Evolutionary conservation across 2,888 invertebrate species (phyloP), one percentile per base, ranked within the genome.

Genomic region (Chrysina gloriosa): DNA sequence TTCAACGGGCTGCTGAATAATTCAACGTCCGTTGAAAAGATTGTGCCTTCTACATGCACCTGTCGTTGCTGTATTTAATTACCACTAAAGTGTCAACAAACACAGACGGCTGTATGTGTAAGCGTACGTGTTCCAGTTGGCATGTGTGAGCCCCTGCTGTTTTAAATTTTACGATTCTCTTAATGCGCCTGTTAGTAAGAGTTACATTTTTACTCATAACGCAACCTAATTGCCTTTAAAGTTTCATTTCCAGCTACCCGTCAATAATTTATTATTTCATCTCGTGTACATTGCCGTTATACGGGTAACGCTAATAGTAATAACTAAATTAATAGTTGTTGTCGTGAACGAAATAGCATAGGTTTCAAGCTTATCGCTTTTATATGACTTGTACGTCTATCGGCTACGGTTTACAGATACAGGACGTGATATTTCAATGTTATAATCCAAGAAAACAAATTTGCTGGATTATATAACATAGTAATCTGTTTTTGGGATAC

Each of bases 51-150:
- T 25, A 39, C 23, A 23, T 25, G 39, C 58, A 58, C 58, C 58
- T 58, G 58, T 39, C 58, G 39, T 58, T 58, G 36, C 29, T 39
- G 39, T 58, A 58, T 39, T 58, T 58, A 58, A 58, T 58, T 58
- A 58, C 39, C 25, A 58, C 58, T 25, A 39, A 58, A 58, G 58
- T 58, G 58, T 58, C 58, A 58, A 58, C 58, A 39, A 23, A 58
- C 39, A 50, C 21, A 19, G 19, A 36, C 45, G 19, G 45, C 19
- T 21, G 9, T 45, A 16, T 6, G n/a, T n/a, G n/a, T 45, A 45
- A 9, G 16, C 21, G 45, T 45, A 4, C 2, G 45, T 4, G 9
- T 21, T 21, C 31, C 21, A n/a, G n/a, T n/a, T n/a, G n/a, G n/a
- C n/a, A n/a, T n/a, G n/a, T n/a, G n/a, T 14, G 36, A 36, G 36